Base-by-base conservation (phyloP, 2,113 vertebrate species). In the Edolisoma coerulescens region DNA sequence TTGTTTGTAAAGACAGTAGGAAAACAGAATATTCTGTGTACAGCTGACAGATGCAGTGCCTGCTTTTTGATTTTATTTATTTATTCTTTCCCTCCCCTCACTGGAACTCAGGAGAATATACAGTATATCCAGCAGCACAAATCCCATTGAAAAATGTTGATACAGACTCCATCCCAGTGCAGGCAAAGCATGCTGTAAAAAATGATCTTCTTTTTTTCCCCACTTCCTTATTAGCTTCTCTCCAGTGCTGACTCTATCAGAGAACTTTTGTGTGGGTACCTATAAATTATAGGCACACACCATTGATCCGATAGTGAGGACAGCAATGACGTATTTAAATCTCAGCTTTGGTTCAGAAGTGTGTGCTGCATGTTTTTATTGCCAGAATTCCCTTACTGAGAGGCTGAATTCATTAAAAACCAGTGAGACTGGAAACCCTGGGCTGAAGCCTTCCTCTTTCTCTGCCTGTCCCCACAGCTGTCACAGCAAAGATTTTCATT, bases 141-240 rank as follows among this genome's bases (percentile, higher is more conserved):
- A 93, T 93, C 78, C 86, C 49, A 50, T 1, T 53, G 84, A 96
- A 87, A 89, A 90, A 91, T 71, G 59, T 50, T 56, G 76, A 23
- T 45, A 33, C 45, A 84, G 84, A 56, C 76, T 84, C 45, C 65
- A 73, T 87, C 84, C 90, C 65, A 89, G 61, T 39, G 53, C 54
- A 92, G 88, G 57, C 32, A 93, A 69, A 93, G 22, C 35, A 10
- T 28, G 76, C 23, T 89, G 74, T 93, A 90, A 94, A 96, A 75
- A 82, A 84, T 33, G 21, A 8, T 41, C 18, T 68, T 87, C 54
- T 30, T 89, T 79, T 70, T 20, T 2, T 1, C 13, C 65, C 13
- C 20, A 28, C 45, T 32, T 71, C 50, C 68, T 79, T 85, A 74
- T 95, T 91, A 92, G 73, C 44, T 91, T 69, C 53, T 79, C 45